Evolutionary conservation across 2,888 invertebrate species (phyloP).

Genomic region (Oscheius myriophilus): DNA sequence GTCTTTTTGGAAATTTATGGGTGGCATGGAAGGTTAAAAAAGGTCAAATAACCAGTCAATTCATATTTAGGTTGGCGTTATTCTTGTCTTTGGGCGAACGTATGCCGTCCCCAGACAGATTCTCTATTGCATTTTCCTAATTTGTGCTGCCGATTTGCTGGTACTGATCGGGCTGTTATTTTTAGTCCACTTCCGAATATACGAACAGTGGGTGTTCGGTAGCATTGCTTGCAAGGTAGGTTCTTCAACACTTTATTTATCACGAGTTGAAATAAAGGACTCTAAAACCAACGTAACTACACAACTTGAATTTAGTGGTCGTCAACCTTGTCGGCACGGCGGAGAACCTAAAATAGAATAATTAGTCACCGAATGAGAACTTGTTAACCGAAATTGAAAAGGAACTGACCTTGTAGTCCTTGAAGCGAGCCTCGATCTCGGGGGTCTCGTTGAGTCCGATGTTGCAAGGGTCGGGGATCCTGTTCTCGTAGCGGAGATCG

Average conservation of each 20-base stretch:
- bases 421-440: conserved; percentile 65
- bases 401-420: conserved; percentile 63
- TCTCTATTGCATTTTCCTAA: conserved; percentile 7
- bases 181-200: conserved; percentile 5
- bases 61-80: not conserved
- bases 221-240: conserved; percentile 5
- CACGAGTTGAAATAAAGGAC: no score
- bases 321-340: conserved; percentile 68
- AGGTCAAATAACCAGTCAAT: no score
- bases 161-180: conserved; percentile 3
- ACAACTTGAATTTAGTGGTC: conserved; percentile 55
- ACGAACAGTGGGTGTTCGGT: conserved; percentile 9
- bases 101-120: conserved; percentile 13
- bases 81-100: not conserved
- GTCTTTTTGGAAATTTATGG: conserved; percentile 10
- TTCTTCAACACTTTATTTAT: no score
- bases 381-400: not conserved
- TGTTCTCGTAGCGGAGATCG: conserved; percentile 66
- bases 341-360: conserved; percentile 56
- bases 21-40: conserved; percentile 1
- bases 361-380: not conserved
- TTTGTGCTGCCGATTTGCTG: conserved; percentile 11
- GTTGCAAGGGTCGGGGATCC: conserved; percentile 65
- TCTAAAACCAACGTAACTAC: no score
- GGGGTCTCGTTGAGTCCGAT: conserved; percentile 65